Evolutionary conservation across 2,888 invertebrate genomes (phyloP), one percentile per base, ranked within the genome.

Genomic region (Drosophila incognita): DNA sequence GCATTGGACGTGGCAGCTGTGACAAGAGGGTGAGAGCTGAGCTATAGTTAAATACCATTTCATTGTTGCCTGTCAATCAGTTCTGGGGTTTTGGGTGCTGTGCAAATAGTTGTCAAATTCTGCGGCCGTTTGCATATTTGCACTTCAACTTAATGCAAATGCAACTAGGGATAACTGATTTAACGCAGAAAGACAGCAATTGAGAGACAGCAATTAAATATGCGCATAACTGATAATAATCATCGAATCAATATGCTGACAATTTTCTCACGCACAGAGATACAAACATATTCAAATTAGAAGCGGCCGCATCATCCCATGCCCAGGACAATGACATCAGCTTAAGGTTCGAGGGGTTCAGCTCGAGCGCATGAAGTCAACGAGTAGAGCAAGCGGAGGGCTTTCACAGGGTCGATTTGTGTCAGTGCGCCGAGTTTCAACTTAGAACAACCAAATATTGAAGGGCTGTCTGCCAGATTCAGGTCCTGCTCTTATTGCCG

Each of bases 231-330:
- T 86, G 81, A 72, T 82, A 89, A 86, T 86, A 86, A 89, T 86
- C 87, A 86, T 82, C 80, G 72, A 87, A 89, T 86, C 85, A 86
- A 86, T 86, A 86, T 89, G 87, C 89, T 87, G 85, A 87, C 89
- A 56, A 89, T 87, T 89, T 86, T 86, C 85, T 86, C 85, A 86
- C 85, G 85, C 87, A 84, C 31, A 27, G 59, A 65, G 63, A 76
- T 61, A 61, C 57, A 63, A 56, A 31, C 38, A 71, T 73, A 85
- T 82, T 76, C 76, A 82, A 85, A 82, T 83, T 67, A 83, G 83
- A 24, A 69, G 76, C 81, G 46, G 53, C n/a, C 53, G 56, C 71
- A 73, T 51, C 52, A 56, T 38, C 48, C 61, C 27, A n/a, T 15
- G 10, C 31, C 21, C 42, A 71, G 66, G 48, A 78, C 83, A 83